Evolutionary conservation across 2,113 vertebrate genomes (phyloP).

Genomic region (Chloebia gouldiae): DNA sequence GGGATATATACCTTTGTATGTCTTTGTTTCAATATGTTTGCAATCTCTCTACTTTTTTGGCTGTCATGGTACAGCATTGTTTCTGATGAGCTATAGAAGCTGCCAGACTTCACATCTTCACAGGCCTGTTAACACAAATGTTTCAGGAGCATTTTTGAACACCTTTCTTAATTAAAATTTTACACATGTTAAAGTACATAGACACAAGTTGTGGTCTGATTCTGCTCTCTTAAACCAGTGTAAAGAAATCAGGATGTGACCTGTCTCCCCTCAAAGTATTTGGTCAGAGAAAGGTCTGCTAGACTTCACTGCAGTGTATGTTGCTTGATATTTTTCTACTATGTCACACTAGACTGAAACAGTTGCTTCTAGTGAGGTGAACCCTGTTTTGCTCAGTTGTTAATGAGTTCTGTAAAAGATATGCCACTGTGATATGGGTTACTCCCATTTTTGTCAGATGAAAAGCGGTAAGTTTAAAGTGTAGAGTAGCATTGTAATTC

Average conservation of each 20-base stretch:
- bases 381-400: neutral
- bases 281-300: neutral
- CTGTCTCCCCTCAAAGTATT: neutral
- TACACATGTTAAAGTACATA: neutral
- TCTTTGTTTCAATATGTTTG: neutral
- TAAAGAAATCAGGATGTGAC: neutral
- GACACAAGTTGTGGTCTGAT: neutral
- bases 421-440: neutral
- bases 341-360: neutral
- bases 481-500: neutral
- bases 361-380: neutral
- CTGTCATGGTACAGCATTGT: neutral
- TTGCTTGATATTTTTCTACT: constrained; percentile 26
- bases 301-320: neutral
- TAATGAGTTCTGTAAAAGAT: neutral
- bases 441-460: neutral
- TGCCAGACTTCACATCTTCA: neutral
- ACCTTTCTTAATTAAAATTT: neutral
- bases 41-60: neutral
- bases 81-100: neutral
- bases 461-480: neutral
- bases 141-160: neutral
- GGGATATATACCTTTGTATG: neutral
- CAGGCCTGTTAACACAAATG: neutral
- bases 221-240: constrained; percentile 10